Percentiles rank a stretch among this genome's conserved stretches.
phyloP scores from a whole-genome alignment of 2,797 vertebrate genomes.

The Gymnothorax reevesii region DNA sequence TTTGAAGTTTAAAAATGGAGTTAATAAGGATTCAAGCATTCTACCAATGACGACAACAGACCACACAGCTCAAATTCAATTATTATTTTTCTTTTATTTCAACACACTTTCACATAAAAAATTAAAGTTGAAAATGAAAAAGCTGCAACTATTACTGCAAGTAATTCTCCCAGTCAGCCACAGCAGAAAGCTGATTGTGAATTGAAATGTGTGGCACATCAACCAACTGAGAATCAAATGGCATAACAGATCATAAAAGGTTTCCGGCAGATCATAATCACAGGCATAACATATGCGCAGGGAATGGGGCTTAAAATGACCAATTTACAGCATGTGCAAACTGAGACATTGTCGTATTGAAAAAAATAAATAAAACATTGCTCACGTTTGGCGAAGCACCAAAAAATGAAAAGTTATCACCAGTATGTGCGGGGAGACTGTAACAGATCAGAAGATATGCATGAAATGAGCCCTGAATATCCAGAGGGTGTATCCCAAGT shows the following conservation, averaged over 20 bases:
- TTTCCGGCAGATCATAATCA: neutral
- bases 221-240: neutral
- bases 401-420: conserved; percentile 10
- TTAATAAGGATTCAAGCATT: neutral
- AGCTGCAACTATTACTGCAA: conserved; percentile 10
- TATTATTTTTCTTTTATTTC: conserved; percentile 33
- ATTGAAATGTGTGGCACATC: neutral
- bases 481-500: neutral
- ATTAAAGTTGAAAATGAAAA: conserved; percentile 29
- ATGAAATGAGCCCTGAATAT: neutral
- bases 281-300: neutral
- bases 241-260: neutral
- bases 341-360: neutral
- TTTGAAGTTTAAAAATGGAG: neutral
- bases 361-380: neutral
- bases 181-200: neutral
- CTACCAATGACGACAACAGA: conserved; percentile 32
- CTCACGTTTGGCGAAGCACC: neutral
- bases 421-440: conserved; percentile 12
- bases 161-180: neutral
- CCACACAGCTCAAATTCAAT: conserved; percentile 25
- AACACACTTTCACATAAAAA: conserved; percentile 53
- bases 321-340: neutral
- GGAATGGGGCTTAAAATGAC: neutral
- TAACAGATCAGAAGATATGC: neutral